phyloP scores from a whole-genome alignment of 2,113 vertebrate genomes.

The Reinhardtius hippoglossoides region DNA sequence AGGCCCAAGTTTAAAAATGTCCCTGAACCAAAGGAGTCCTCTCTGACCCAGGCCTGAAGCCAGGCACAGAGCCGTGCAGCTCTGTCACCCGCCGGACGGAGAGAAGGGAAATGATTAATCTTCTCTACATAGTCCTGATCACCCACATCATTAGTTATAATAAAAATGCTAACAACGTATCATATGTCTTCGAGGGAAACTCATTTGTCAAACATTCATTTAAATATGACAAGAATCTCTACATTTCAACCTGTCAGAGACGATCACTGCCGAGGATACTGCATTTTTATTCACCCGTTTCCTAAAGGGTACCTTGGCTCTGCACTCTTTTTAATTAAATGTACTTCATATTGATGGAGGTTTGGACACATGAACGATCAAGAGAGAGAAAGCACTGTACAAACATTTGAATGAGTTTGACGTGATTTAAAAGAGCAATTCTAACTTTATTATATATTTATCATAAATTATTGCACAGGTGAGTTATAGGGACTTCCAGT shows the following conservation, averaged over 20 bases:
- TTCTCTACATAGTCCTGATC: slow-evolving; percentile 74
- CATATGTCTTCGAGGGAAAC: slow-evolving; percentile 68
- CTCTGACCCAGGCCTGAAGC: slow-evolving; percentile 44
- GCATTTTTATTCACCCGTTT: slow-evolving; percentile 26
- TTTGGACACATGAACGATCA: not conserved
- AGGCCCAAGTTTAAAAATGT: slow-evolving; percentile 27
- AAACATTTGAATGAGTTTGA: not conserved
- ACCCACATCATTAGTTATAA: slow-evolving; percentile 79
- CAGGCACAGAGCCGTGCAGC: slow-evolving; percentile 49
- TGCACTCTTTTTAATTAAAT: not conserved
- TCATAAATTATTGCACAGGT: not conserved
- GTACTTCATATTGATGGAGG: not conserved
- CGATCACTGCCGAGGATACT: slow-evolving; percentile 25
- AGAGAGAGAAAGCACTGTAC: too few relatives aligned
- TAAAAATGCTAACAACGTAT: slow-evolving; percentile 77
- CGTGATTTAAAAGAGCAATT: not conserved
- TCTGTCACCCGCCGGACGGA: slow-evolving; percentile 53
- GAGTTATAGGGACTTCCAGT: too few relatives aligned
- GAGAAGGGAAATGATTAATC: slow-evolving; percentile 72
- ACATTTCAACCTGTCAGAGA: slow-evolving; percentile 42
- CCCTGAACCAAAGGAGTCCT: slow-evolving; percentile 10
- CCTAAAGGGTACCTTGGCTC: slow-evolving; percentile 2
- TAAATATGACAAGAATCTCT: slow-evolving; percentile 55
- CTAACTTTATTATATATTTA: not conserved
- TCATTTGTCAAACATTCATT: slow-evolving; percentile 74